Evolutionary conservation across 2,113 vertebrate species (phyloP).

Genomic region (Cichladusa arquata): DNA sequence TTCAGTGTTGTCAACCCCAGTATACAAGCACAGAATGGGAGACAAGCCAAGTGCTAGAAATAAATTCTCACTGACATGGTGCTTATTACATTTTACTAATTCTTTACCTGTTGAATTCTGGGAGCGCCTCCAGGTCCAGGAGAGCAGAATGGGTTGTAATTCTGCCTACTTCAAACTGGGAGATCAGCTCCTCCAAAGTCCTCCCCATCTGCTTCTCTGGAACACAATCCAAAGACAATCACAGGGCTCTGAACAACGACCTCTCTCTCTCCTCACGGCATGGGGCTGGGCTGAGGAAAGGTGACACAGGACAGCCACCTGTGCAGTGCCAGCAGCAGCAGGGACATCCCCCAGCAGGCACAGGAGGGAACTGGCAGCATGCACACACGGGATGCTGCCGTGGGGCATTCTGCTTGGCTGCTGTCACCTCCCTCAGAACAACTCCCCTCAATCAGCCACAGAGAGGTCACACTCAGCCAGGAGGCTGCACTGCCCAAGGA

Average conservation of each 20-base stretch:
- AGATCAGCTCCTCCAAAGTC: constrained; percentile 82
- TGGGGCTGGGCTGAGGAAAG: background rate
- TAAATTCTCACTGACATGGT: background rate
- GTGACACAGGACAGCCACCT: background rate
- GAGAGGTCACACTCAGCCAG: background rate
- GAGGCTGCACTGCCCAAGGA: background rate
- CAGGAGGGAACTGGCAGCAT: background rate
- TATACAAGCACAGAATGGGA: background rate
- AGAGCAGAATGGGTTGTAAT: constrained; percentile 90
- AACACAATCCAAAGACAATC: background rate
- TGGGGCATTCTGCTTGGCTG: background rate
- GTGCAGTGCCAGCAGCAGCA: background rate
- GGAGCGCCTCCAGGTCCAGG: constrained; percentile 87
- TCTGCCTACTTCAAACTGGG: constrained; percentile 84
- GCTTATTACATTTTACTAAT: no score
- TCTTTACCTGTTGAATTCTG: constrained; percentile 88
- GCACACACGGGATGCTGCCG: rapidly evolving
- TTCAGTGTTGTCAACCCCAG: background rate
- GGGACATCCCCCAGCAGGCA: rapidly evolving
- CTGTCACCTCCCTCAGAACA: background rate
- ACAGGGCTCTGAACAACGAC: background rate
- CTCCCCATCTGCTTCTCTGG: constrained; percentile 87
- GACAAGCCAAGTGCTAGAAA: background rate
- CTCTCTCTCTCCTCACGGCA: background rate
- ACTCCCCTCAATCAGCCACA: background rate